Evolutionary conservation across 2,797 vertebrate genomes (phyloP).

Genomic region (Galagoides demidoff): DNA sequence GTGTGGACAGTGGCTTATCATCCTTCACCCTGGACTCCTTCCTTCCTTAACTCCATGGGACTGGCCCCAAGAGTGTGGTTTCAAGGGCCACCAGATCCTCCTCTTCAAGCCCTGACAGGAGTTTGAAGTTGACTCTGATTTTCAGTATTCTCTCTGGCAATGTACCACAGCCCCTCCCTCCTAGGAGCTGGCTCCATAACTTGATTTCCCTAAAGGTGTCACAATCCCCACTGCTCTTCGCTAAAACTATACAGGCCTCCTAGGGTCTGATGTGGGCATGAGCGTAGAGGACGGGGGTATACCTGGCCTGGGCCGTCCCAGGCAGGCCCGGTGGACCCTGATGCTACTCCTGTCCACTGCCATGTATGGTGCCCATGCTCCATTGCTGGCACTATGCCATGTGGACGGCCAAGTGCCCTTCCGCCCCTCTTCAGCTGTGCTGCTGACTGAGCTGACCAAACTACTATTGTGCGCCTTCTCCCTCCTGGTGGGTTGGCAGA

Average conservation of each 20-base stretch:
- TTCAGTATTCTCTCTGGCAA: constrained; percentile 50
- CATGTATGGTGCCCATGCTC: constrained; percentile 95
- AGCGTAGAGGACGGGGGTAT: constrained; percentile 77
- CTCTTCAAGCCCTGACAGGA: constrained; percentile 17
- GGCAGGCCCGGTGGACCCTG: constrained; percentile 88
- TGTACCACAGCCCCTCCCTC: constrained; percentile 3
- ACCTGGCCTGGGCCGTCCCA: constrained; percentile 70
- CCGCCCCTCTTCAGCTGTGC: constrained; percentile 91
- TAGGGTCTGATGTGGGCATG: constrained; percentile 63
- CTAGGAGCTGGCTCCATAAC: constrained; percentile 1
- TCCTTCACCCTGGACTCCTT: constrained; percentile 20
- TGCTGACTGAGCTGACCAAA: constrained; percentile 93
- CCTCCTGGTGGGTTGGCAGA: constrained; percentile 81
- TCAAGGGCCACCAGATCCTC: background rate
- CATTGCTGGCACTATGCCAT: constrained; percentile 93
- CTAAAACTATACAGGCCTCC: constrained; percentile 18
- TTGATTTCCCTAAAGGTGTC: background rate
- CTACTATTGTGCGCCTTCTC: constrained; percentile 90
- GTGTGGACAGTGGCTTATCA: constrained; percentile 24
- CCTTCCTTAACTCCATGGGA: constrained; percentile 17
- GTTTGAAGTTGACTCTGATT: background rate
- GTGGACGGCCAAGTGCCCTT: constrained; percentile 92
- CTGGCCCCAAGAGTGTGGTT: constrained; percentile 45
- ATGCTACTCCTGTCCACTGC: constrained; percentile 91
- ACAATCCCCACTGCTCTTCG: background rate